Base-by-base conservation (phyloP, 2,888 invertebrate species). In the Harmothoe impar region DNA sequence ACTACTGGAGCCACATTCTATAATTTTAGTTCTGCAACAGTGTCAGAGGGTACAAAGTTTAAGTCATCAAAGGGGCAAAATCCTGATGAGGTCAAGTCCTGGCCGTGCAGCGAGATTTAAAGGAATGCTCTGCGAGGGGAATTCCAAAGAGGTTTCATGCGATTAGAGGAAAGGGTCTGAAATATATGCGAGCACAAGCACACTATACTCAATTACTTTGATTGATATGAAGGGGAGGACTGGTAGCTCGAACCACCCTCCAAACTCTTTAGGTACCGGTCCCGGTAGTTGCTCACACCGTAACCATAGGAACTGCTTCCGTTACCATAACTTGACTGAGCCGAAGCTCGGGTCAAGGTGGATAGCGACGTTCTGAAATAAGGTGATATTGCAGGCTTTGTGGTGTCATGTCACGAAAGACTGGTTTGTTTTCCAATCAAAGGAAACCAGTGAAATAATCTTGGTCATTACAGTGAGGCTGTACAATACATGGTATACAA, bases 291-390 rank as follows among this genome's bases (percentile, higher is more conserved):
- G 86, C 86, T 86, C 15, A 54, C 20, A 0, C 86, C 7, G 86
- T 86, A 86, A 54, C 86, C 86, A 54, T 86, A 86, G 86, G 23
- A 86, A 33, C 84, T 25, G 84, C 33, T 20, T 7, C 54, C 52
- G 29, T 10, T 25, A 29, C 52, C 54, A 10, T 52, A 29, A 7
- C 56, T 25, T 29, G 86, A 86, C 12, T 56, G 86, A 86, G 54
- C 54, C 0, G 86, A 15, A 7, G 86, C 31, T 86, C 86, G 86
- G 56, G 52, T 86, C 86, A 86, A 54, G 56, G 86, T 86, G 12
- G 86, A 86, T 7, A 86, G 17, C 3, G 86, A 54, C 20, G 86
- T 86, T 29, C 86, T 86, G 86, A 23, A 86, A 86, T 7, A 29
- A 81, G 35, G 81, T 81, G 81, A 43, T 17, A 81, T 81, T 33